phyloP scores from a whole-genome alignment of 2,888 invertebrate species.

The Cheilosia pagana region DNA sequence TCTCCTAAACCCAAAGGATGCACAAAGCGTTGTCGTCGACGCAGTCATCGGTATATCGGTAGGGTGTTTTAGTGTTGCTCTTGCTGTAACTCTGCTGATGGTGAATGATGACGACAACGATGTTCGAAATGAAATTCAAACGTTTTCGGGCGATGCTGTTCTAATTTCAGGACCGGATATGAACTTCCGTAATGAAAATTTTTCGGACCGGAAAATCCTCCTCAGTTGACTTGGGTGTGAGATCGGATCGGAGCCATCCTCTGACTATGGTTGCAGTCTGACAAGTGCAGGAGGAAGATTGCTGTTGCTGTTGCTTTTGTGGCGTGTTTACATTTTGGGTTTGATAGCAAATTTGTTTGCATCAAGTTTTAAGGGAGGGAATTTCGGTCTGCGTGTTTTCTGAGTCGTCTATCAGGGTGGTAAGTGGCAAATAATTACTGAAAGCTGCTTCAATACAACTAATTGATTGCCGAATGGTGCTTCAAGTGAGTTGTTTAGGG shows the following conservation, averaged over 20 bases:
- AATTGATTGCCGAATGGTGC: constrained; percentile 59
- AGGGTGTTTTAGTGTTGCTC: no score
- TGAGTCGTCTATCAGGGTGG: constrained; percentile 16
- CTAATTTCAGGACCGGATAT: constrained; percentile 88
- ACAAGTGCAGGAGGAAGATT: constrained; percentile 59
- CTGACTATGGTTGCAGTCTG: constrained; percentile 12
- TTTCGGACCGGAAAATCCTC: constrained; percentile 84
- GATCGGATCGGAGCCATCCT: constrained; percentile 13
- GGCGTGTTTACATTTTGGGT: constrained; percentile 70
- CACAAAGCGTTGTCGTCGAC: constrained; percentile 50
- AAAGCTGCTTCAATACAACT: constrained; percentile 66
- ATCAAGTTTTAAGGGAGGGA: constrained; percentile 32
- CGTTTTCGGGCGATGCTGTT: constrained; percentile 77
- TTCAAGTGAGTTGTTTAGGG: constrained; percentile 25
- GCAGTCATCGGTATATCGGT: constrained; percentile 4
- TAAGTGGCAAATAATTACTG: constrained; percentile 71
- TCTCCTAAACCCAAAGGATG: constrained; percentile 65
- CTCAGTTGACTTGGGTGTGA: constrained; percentile 79
- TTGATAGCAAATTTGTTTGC: constrained; percentile 66
- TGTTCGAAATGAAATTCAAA: constrained; percentile 69
- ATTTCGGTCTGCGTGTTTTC: constrained; percentile 9
- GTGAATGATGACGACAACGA: constrained; percentile 69
- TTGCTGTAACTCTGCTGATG: constrained; percentile 26
- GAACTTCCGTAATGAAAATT: constrained; percentile 95
- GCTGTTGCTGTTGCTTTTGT: constrained; percentile 38